Evolutionary conservation across 2,888 invertebrate species (phyloP).

Genomic region (Orchesella flavescens): DNA sequence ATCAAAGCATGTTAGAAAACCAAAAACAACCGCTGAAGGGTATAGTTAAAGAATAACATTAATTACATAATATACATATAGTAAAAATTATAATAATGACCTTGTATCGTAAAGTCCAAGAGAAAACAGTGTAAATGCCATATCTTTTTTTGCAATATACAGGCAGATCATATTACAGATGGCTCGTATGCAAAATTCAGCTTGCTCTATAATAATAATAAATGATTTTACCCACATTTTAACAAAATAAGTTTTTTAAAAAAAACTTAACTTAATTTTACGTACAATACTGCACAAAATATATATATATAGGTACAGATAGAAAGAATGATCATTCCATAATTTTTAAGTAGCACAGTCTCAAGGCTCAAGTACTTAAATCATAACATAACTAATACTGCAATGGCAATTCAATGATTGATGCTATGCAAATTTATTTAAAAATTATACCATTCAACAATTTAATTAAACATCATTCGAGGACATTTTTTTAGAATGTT

Average conservation of each 20-base stretch:
- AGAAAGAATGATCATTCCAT: too few relatives aligned
- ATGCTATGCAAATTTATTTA: too few relatives aligned
- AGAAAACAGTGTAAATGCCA: slow-evolving; percentile 8
- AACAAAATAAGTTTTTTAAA: too few relatives aligned
- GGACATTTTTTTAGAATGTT: slow-evolving; percentile 3
- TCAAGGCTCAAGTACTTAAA: too few relatives aligned
- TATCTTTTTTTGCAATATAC: slow-evolving; percentile 33
- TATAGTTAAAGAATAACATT: too few relatives aligned
- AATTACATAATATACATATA: too few relatives aligned
- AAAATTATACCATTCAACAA: not conserved
- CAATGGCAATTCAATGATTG: not conserved
- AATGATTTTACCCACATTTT: not conserved
- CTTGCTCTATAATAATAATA: slow-evolving; percentile 65
- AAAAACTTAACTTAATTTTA: too few relatives aligned
- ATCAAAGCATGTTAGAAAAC: too few relatives aligned
- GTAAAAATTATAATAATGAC: slow-evolving; percentile 35
- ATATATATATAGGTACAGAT: too few relatives aligned
- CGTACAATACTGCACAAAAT: too few relatives aligned
- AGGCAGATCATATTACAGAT: slow-evolving; percentile 68
- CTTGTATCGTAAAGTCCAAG: slow-evolving; percentile 58
- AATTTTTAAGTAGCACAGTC: slow-evolving; percentile 16
- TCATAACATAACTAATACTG: not conserved
- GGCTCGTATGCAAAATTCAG: slow-evolving; percentile 71
- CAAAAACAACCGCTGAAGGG: too few relatives aligned
- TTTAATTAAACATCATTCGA: not conserved